Base-by-base conservation (phyloP, 2,888 invertebrate genomes). In the Eristalinus sepulchralis region DNA sequence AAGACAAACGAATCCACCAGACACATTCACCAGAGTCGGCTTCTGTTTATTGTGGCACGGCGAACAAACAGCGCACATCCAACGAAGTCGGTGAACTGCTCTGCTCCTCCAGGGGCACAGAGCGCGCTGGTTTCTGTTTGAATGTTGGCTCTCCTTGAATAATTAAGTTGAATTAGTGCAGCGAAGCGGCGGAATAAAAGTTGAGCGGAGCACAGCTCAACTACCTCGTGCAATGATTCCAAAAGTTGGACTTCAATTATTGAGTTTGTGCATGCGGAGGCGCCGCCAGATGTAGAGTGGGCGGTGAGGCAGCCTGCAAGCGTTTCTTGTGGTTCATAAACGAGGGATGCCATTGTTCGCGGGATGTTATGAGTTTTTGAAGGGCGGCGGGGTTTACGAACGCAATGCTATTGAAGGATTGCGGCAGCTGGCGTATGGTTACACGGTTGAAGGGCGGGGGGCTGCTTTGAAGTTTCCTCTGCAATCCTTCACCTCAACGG, bases 101-200 rank as follows among this genome's bases (percentile, higher is more conserved):
- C 2, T 5, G 27, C 47, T 17, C 47, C 47, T 17, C 47, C 17
- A 39, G 39, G 1, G 39, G 39, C 39, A 17, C n/a, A n/a, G n/a
- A n/a, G n/a, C n/a, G n/a, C n/a, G 17, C n/a, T n/a, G 47, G 60
- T 77, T 60, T 72, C 53, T 71, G 82, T 33, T 72, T 72, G 71
- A 67, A 67, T 66, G 67, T 57, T 70, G 62, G 34, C 66, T 71
- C 62, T 63, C 60, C 31, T 67, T 83, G 62, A 83, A 83, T 77
- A 83, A 77, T 83, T 77, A 66, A 83, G 71, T 77, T 77, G 71
- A 77, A 77, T 76, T 71, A 76, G 57, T 55, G 76, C 36, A 47
- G 5, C 47, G 34, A 13, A 36, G 63, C 53, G 63, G 24, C 24
- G 55, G 53, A 31, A 13, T 31, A 63, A 63, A 34, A 63, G 34